Evolutionary conservation across 2,888 invertebrate species (phyloP).

Genomic region (Epinotia demarniana): DNA sequence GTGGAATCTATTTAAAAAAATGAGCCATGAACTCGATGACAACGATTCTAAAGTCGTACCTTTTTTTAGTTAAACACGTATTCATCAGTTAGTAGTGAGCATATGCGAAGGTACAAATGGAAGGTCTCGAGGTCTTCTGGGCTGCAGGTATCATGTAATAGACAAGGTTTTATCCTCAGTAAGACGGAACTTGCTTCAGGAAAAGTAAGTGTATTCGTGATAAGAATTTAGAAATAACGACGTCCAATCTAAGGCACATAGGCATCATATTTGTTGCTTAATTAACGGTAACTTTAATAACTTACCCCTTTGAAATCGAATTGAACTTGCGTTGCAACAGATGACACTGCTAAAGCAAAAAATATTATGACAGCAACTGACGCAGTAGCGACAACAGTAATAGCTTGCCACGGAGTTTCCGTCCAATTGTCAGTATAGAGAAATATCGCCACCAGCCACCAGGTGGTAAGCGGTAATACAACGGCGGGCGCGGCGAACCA

Average conservation of each 20-base stretch:
- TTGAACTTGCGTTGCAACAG: slow-evolving; percentile 69
- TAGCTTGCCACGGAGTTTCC: slow-evolving; percentile 58
- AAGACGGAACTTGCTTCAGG: slow-evolving; percentile 38
- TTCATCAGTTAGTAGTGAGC: background rate
- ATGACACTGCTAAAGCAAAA: slow-evolving; percentile 55
- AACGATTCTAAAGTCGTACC: too few relatives aligned
- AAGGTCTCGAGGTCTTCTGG: slow-evolving; percentile 5
- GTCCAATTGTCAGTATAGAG: slow-evolving; percentile 53
- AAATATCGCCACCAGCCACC: slow-evolving; percentile 63
- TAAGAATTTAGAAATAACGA: slow-evolving; percentile 37
- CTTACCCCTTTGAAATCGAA: slow-evolving; percentile 65
- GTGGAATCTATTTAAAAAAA: too few relatives aligned
- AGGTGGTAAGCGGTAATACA: slow-evolving; percentile 56
- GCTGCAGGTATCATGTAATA: slow-evolving; percentile 13
- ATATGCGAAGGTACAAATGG: background rate
- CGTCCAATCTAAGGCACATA: background rate
- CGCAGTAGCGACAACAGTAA: slow-evolving; percentile 51
- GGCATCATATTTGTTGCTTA: background rate
- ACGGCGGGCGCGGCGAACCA: slow-evolving; percentile 66
- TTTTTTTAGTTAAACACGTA: background rate
- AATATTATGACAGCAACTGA: slow-evolving; percentile 53
- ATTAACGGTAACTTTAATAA: background rate
- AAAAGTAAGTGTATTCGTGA: slow-evolving; percentile 47
- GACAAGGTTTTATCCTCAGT: slow-evolving; percentile 56
- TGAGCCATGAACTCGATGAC: too few relatives aligned